Evolutionary conservation across 2,888 invertebrate genomes (phyloP).

Genomic region (Mythimna impura): DNA sequence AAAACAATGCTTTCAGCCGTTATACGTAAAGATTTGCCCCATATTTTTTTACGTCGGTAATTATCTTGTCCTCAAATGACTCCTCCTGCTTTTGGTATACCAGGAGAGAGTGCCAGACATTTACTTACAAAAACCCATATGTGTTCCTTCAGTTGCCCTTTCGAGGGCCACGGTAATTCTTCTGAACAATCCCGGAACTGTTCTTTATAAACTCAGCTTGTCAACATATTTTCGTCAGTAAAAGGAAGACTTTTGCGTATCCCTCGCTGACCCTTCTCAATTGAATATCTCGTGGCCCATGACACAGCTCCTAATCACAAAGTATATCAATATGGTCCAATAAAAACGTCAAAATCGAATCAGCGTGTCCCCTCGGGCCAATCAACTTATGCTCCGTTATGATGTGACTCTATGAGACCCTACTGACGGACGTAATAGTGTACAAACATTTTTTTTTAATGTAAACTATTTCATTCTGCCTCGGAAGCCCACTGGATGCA

Average conservation of each 20-base stretch:
- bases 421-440: constrained; percentile 46
- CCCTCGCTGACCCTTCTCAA: constrained; percentile 74
- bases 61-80: too few species aligned
- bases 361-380: constrained; percentile 80
- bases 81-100: too few species aligned
- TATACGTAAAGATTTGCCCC: not conserved
- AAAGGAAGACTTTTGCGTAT: constrained; percentile 41
- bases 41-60: not conserved
- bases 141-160: too few species aligned
- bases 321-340: constrained; percentile 86
- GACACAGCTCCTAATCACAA: constrained; percentile 81
- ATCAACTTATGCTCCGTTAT: constrained; percentile 75
- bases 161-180: too few species aligned
- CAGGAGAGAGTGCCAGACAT: too few species aligned
- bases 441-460: constrained; percentile 3
- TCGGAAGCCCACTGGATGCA: too few species aligned
- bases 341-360: constrained; percentile 87
- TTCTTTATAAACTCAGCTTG: not conserved
- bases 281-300: constrained; percentile 74
- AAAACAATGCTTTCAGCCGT: not conserved
- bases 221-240: not conserved
- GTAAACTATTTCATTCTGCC: not conserved
- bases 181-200: too few species aligned
- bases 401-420: constrained; percentile 65
- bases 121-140: too few species aligned